These are phyloP conservation scores for Cactoblastis cactorum DNA, from an alignment of 2,888 invertebrate genomes.

Conservation along the genomic window DNA sequence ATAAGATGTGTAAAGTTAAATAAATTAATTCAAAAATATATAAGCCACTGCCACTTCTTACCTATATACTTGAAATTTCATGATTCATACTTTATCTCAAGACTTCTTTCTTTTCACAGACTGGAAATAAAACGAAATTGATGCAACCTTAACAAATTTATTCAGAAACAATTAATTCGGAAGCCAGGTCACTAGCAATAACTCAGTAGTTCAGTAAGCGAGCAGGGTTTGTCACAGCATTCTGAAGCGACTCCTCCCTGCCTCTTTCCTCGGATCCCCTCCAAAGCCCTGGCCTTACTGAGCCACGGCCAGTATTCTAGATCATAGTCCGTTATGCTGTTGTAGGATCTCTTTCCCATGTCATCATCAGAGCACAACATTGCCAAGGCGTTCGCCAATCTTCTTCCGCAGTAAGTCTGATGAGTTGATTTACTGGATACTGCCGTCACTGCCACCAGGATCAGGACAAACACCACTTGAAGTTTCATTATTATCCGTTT, in stretches of 20 bases:
- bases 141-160: slow-evolving; percentile 12
- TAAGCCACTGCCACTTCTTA: neutral
- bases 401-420: slow-evolving; percentile 29
- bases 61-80: neutral
- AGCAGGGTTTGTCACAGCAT: slow-evolving; percentile 37
- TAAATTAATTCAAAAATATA: neutral
- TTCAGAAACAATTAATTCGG: slow-evolving; percentile 2
- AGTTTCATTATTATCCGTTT: neutral
- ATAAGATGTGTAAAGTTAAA: neutral
- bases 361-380: slow-evolving; percentile 23
- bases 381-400: slow-evolving; percentile 27
- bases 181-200: slow-evolving; percentile 25
- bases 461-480: neutral
- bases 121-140: slow-evolving; percentile 1
- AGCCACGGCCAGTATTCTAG: slow-evolving; percentile 15
- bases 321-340: slow-evolving; percentile 11
- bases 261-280: slow-evolving; percentile 23
- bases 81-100: neutral
- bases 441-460: neutral
- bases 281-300: slow-evolving; percentile 15
- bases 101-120: neutral
- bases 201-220: slow-evolving; percentile 26
- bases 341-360: slow-evolving; percentile 15
- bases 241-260: slow-evolving; percentile 30
- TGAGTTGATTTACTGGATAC: slow-evolving; percentile 9